Conservation (phyloP, 2,797 vertebrate genomes). For the Melanotaenia nigrans region DNA sequence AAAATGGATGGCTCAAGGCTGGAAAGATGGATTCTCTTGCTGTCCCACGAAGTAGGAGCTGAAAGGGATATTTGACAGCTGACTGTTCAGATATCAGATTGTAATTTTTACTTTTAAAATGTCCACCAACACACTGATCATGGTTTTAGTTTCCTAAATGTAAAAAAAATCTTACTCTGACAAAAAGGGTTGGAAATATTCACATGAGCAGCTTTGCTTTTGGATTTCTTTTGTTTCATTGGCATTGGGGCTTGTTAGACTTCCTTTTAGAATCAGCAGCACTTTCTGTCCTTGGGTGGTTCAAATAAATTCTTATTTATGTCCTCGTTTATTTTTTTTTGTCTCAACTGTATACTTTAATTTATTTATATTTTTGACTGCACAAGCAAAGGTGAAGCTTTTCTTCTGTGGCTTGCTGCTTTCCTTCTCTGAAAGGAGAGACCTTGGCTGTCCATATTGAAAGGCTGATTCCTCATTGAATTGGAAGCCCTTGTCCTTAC, state of each 20-base stretch:
- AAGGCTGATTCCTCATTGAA: slow-evolving; percentile 64
- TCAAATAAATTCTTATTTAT: neutral
- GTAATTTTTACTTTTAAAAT: neutral
- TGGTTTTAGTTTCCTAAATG: neutral
- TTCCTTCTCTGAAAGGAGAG: slow-evolving; percentile 43
- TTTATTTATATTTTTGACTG: neutral
- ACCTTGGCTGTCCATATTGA: slow-evolving; percentile 62
- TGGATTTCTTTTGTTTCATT: neutral
- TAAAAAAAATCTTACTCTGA: neutral
- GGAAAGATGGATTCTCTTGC: neutral
- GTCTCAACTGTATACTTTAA: neutral
- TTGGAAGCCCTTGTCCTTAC: slow-evolving; percentile 70
- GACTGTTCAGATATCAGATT: neutral
- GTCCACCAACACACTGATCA: neutral
- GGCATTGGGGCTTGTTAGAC: neutral
- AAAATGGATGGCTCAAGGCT: neutral
- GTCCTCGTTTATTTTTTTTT: slow-evolving; percentile 7
- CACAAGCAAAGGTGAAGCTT: slow-evolving; percentile 23
- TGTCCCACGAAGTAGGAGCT: neutral
- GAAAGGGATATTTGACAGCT: neutral
- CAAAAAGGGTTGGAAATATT: neutral
- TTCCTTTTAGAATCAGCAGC: neutral
- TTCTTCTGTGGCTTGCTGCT: slow-evolving; percentile 9
- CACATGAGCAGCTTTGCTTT: neutral
- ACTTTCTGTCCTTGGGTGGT: slow-evolving; percentile 10